Percentiles rank a stretch among this genome's conserved stretches.
phyloP scores from a whole-genome alignment of 2,888 invertebrate genomes.

The Mythimna loreyi region DNA sequence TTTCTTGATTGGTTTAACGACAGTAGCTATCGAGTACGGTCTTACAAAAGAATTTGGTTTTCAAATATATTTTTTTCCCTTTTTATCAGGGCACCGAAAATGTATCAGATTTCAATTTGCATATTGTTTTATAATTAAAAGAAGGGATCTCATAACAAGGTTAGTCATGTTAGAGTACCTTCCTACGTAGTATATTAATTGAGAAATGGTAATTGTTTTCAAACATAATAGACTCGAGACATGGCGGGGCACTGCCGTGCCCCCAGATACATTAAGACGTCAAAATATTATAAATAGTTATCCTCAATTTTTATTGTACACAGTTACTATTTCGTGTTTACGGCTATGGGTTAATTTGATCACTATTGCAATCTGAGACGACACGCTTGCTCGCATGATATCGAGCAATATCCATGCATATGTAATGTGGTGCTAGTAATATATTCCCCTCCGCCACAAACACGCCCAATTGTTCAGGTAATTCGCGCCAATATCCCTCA shows the following conservation, averaged over 20 bases:
- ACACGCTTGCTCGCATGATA: not conserved
- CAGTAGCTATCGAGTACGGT: conserved; percentile 12
- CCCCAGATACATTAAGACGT: too few relatives aligned
- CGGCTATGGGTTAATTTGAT: conserved; percentile 2
- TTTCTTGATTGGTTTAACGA: conserved; percentile 43
- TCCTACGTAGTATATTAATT: too few relatives aligned
- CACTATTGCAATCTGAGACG: conserved; percentile 12
- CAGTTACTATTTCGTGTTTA: not conserved
- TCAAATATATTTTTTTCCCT: conserved; percentile 31
- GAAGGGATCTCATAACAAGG: not conserved
- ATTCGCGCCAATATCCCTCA: conserved; percentile 18
- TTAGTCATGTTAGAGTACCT: not conserved
- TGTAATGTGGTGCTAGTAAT: conserved; percentile 19
- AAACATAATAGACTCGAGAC: too few relatives aligned
- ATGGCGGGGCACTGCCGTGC: too few relatives aligned
- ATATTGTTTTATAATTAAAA: conserved; percentile 6
- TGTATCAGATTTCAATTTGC: conserved; percentile 25
- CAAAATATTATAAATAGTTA: too few relatives aligned
- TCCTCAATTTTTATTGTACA: conserved; percentile 1
- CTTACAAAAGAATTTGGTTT: conserved; percentile 44
- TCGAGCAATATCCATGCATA: conserved; percentile 32
- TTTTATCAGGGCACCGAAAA: conserved; percentile 20
- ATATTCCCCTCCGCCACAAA: not conserved
- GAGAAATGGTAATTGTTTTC: too few relatives aligned
- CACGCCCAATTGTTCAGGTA: conserved; percentile 24